Conservation (phyloP, 2,113 vertebrate species). For the Chrysochloris asiatica region DNA sequence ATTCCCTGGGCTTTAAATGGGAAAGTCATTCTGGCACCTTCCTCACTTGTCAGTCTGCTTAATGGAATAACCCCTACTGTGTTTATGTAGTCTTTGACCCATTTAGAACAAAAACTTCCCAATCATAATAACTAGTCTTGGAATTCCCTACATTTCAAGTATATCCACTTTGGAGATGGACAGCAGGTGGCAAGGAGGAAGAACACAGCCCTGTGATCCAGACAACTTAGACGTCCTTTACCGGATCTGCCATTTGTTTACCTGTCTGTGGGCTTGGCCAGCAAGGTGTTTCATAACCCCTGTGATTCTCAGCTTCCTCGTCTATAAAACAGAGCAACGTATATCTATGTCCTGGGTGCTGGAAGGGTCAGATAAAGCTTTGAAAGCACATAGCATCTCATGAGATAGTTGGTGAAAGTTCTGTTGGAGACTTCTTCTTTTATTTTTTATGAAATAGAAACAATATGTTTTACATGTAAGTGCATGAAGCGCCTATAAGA, state of each 20-base stretch:
- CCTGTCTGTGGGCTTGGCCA: not conserved
- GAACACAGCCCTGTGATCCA: accelerated
- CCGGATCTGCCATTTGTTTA: not conserved
- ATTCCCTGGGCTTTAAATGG: not conserved
- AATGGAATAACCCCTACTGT: too few relatives aligned
- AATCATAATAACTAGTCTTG: not conserved
- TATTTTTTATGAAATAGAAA: not conserved
- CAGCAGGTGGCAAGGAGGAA: not conserved
- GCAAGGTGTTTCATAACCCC: not conserved
- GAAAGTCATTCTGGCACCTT: not conserved
- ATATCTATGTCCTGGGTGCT: not conserved
- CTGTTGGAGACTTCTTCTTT: not conserved
- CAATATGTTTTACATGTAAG: conserved; percentile 61
- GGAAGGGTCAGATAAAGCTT: not conserved
- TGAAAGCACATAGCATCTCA: not conserved
- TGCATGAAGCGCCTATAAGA: conserved; percentile 54
- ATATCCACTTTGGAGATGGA: not conserved
- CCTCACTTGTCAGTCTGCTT: not conserved
- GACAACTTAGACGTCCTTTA: not conserved
- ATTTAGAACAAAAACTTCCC: not conserved
- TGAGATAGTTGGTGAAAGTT: not conserved
- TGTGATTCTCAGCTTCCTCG: not conserved
- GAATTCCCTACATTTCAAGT: not conserved
- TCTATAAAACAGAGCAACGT: not conserved
- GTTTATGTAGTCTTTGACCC: not conserved